Evolutionary conservation across 2,888 invertebrate species (phyloP).

Genomic region (Dynastes hyllus): DNA sequence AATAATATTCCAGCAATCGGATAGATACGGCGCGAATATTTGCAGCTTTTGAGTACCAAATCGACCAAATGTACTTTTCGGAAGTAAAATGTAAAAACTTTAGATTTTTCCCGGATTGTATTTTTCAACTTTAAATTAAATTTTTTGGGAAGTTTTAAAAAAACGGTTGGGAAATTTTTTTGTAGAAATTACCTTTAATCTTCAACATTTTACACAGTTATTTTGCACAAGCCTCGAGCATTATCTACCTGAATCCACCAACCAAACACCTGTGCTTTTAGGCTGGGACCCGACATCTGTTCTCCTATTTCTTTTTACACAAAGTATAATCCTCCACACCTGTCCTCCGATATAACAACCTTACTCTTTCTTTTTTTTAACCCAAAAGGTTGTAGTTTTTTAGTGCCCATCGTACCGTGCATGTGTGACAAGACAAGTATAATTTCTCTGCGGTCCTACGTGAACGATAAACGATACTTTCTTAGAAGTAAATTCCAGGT

Average conservation of each 20-base stretch:
- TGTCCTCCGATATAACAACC: slow-evolving; percentile 1
- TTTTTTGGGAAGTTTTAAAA: too few relatives aligned
- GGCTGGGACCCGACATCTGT: slow-evolving; percentile 32
- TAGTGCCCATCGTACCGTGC: background rate
- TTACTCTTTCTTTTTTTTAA: slow-evolving; percentile 5
- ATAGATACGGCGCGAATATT: too few relatives aligned
- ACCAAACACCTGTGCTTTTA: slow-evolving; percentile 38
- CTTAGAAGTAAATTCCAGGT: background rate
- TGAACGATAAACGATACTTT: background rate
- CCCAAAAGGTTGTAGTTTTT: background rate
- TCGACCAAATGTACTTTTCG: too few relatives aligned
- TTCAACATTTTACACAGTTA: background rate
- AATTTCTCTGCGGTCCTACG: background rate
- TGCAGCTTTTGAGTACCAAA: too few relatives aligned
- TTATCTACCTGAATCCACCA: slow-evolving; percentile 34
- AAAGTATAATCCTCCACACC: slow-evolving; percentile 36
- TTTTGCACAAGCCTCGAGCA: slow-evolving; percentile 20
- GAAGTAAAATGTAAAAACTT: too few relatives aligned
- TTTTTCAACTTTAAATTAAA: too few relatives aligned
- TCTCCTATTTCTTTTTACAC: slow-evolving; percentile 25
- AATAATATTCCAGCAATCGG: too few relatives aligned
- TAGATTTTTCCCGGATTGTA: too few relatives aligned
- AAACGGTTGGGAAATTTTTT: too few relatives aligned
- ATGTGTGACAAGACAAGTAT: background rate
- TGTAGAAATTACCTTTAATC: background rate